Percentiles rank a stretch among this genome's conserved stretches.
Conservation (phyloP, 1,140 invertebrate species). For the Monomorium pharaonis region DNA sequence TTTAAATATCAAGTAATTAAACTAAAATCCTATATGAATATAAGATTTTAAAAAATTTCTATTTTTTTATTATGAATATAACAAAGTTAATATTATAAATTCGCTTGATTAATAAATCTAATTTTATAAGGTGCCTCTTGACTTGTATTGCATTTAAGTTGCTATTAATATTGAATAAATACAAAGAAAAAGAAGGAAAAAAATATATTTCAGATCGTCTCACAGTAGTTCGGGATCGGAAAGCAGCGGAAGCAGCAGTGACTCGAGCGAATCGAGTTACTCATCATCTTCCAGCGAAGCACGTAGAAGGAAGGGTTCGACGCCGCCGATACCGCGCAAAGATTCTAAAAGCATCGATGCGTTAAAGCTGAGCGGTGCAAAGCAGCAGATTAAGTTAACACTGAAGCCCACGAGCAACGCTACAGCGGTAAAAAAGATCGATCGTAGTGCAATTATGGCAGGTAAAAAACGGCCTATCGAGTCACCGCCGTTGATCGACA, state of each 20-base stretch:
- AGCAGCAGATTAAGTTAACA: slow-evolving; percentile 90
- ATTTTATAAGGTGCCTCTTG: not conserved
- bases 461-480: slow-evolving; percentile 86
- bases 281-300: slow-evolving; percentile 86
- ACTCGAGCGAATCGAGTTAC: slow-evolving; percentile 84
- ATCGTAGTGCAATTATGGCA: slow-evolving; percentile 81
- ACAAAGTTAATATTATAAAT: not conserved
- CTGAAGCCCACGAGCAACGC: slow-evolving; percentile 84
- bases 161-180: not conserved
- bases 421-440: slow-evolving; percentile 81
- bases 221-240: slow-evolving; percentile 84
- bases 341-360: slow-evolving; percentile 84
- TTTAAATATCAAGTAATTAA: not conserved
- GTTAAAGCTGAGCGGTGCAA: slow-evolving; percentile 85
- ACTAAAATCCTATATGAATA: not conserved
- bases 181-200: not conserved
- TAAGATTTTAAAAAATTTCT: not conserved
- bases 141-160: not conserved
- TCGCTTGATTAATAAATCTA: not conserved
- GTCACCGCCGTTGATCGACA: slow-evolving; percentile 85
- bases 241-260: slow-evolving; percentile 85
- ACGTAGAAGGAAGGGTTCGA: slow-evolving; percentile 79
- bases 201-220: slow-evolving; percentile 78
- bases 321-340: slow-evolving; percentile 80
- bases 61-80: not conserved